Base-by-base conservation (phyloP, 2,888 invertebrate genomes). In the Keiferia lycopersicella region DNA sequence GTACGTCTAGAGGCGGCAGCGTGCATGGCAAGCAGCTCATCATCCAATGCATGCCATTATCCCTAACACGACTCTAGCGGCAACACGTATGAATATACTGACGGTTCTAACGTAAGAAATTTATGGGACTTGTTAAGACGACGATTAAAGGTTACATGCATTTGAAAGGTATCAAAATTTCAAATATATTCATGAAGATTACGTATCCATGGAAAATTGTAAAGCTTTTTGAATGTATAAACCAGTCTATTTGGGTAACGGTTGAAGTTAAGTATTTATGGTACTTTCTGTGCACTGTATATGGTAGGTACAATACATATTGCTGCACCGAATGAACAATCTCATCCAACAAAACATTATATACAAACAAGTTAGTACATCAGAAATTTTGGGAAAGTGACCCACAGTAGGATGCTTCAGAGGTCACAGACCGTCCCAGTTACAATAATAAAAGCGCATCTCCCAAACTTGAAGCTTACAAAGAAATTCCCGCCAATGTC, bases 11-110 rank as follows among this genome's bases (percentile, higher is more conserved):
- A 41, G 41, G 62, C 22, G 62, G n/a, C 58, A 61, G 18, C 51
- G 26, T 58, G 18, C 48, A 53, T 60, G 26, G 51, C 22, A 64
- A 56, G 30, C 63, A 60, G 64, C 69, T 61, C 66, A 59, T 59
- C 41, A 58, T 62, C 68, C 67, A 66, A 66, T 68, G 70, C 63
- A 67, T 61, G 51, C 65, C 69, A 67, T 69, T 71, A 67, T 67
- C 63, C 30, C 62, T 70, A 67, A 67, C 71, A 64, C 41, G 22
- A 48, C 41, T 56, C 22, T 30, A 53, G 45, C n/a, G 39, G 58
- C 58, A 41, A 41, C 41, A 41, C 41, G 14, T 41, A 41, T 41
- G 41, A 48, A 16, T 48, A 48, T 18, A 18, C 34, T 34, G 10
- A 34, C 34, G 12, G 26, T 14, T 11, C 14, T 53, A 26, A 1